These are phyloP conservation scores for Oxycera nigricornis DNA, from an alignment of 2,888 invertebrate genomes.

Conservation along the genomic window DNA sequence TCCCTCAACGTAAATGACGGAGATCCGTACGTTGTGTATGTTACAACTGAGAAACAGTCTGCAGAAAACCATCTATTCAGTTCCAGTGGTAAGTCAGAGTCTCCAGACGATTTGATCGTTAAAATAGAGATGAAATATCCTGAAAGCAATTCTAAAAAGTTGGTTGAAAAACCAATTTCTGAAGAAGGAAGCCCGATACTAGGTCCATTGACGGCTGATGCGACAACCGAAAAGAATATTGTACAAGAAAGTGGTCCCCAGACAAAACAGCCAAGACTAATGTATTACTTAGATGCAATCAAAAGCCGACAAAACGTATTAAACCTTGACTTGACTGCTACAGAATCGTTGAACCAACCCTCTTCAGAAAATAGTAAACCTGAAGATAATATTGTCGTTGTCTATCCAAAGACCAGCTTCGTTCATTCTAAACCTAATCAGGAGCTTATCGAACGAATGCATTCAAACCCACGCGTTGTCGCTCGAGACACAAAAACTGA, in stretches of 20 bases:
- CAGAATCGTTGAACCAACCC: background rate
- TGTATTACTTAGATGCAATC: background rate
- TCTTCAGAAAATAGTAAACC: background rate
- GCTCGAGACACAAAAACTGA: background rate
- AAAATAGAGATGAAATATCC: too few species aligned
- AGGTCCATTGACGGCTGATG: too few species aligned
- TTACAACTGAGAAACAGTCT: background rate
- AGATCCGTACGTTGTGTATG: background rate
- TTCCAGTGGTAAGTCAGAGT: too few species aligned
- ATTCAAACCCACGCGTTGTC: background rate
- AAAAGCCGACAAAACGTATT: background rate
- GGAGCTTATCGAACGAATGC: background rate
- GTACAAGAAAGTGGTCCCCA: too few species aligned
- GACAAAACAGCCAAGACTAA: too few species aligned
- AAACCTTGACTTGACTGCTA: background rate
- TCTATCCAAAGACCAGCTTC: background rate
- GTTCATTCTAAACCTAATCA: background rate
- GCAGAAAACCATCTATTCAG: too few species aligned
- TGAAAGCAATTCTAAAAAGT: too few species aligned
- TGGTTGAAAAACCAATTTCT: too few species aligned
- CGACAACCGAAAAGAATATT: too few species aligned
- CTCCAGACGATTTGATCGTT: too few species aligned
- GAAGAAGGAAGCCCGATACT: too few species aligned
- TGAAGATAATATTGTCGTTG: conserved; percentile 2
- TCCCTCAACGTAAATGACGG: background rate